A percentile compares a stretch with the other conserved stretches of the same genome.
These are phyloP conservation scores for Rhea pennata DNA, from an alignment of 2,113 vertebrate genomes.

Conservation along the genomic window DNA sequence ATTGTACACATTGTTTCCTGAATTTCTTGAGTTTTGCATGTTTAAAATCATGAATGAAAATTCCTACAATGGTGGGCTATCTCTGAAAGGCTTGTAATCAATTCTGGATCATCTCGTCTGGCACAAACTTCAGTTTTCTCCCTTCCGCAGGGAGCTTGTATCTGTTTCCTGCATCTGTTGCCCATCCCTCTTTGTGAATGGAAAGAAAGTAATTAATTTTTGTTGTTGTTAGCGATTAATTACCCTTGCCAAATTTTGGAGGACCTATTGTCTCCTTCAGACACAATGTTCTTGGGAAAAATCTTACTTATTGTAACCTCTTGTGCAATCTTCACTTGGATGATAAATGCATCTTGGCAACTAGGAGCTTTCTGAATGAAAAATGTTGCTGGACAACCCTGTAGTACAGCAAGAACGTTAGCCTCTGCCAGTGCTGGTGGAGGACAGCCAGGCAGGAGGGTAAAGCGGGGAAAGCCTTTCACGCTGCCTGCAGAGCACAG, in stretches of 20 bases:
- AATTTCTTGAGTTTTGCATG: neutral
- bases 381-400: slow-evolving; percentile 61
- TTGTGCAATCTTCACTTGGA: slow-evolving; percentile 41
- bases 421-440: slow-evolving; percentile 26
- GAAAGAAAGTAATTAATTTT: slow-evolving; percentile 37
- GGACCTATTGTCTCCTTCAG: slow-evolving; percentile 57
- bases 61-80: neutral
- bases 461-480: slow-evolving; percentile 40
- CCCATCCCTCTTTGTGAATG: slow-evolving; percentile 58
- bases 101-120: slow-evolving; percentile 35
- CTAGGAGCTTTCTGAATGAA: slow-evolving; percentile 48
- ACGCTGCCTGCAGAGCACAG: neutral
- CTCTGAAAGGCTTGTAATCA: neutral
- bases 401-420: slow-evolving; percentile 45
- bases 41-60: slow-evolving; percentile 57
- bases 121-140: neutral
- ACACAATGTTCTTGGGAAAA: slow-evolving; percentile 48
- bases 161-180: slow-evolving; percentile 68
- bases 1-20: neutral
- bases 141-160: slow-evolving; percentile 32
- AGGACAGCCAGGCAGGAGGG: slow-evolving; percentile 16
- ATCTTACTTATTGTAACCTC: slow-evolving; percentile 59
- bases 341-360: slow-evolving; percentile 65
- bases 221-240: slow-evolving; percentile 42
- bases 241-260: slow-evolving; percentile 49